These are phyloP conservation scores for Ridgeia piscesae DNA, from an alignment of 1,140 invertebrate species.

Conservation along the genomic window DNA sequence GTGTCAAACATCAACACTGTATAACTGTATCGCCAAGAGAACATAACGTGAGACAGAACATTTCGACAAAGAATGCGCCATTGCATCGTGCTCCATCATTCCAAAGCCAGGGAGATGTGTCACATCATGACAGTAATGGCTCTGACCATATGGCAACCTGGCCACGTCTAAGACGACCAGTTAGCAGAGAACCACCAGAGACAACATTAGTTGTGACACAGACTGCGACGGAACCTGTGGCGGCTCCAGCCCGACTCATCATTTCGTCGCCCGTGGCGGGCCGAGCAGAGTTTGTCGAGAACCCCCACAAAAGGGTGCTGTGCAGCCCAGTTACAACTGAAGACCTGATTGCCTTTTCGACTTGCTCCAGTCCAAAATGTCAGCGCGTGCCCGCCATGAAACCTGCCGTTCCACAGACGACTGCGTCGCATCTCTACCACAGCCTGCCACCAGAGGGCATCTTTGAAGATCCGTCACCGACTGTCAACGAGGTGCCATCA, in stretches of 20 bases:
- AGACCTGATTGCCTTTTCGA: not conserved
- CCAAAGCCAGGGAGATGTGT: not conserved
- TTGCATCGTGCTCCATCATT: not conserved
- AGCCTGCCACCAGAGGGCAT: not conserved
- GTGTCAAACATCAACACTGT: not conserved
- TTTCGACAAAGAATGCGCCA: not conserved
- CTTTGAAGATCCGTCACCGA: not conserved
- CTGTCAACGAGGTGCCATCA: not conserved
- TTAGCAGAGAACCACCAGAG: not conserved
- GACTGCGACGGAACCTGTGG: not conserved
- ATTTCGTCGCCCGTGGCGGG: conserved; percentile 14
- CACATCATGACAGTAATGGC: not conserved
- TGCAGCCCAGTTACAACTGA: conserved; percentile 8
- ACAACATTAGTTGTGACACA: not conserved
- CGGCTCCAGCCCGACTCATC: conserved; percentile 8
- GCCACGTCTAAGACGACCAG: not conserved
- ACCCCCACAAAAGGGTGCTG: conserved; percentile 20
- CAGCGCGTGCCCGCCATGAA: not conserved
- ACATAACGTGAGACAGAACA: not conserved
- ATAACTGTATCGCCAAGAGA: not conserved
- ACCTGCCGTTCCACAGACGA: not conserved
- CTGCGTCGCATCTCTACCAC: not conserved
- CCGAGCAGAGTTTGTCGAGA: conserved; percentile 21
- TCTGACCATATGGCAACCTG: not conserved
- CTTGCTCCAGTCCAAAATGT: not conserved